phyloP scores from a whole-genome alignment of 2,113 vertebrate genomes.

The Rhineura floridana region DNA sequence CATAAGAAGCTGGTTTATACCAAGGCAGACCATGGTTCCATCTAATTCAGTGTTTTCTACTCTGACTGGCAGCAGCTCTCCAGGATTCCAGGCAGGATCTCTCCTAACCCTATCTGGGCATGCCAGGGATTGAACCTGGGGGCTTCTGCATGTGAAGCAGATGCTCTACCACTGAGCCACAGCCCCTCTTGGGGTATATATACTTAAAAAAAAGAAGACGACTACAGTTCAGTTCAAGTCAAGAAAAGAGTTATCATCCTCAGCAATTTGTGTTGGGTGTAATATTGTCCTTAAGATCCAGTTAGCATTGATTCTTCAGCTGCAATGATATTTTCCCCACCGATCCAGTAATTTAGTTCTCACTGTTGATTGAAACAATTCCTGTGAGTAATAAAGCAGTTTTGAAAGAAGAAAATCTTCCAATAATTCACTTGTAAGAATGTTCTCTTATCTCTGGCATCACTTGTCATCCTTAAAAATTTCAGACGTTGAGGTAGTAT shows the following conservation, averaged over 20 bases:
- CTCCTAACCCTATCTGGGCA: too few relatives aligned
- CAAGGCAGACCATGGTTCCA: too few relatives aligned
- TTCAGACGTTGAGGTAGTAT: constrained; percentile 24
- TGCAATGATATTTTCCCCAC: constrained; percentile 75
- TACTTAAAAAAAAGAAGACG: constrained; percentile 38
- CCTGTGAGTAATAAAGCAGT: constrained; percentile 69
- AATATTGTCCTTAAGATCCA: constrained; percentile 76
- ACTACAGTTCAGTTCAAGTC: constrained; percentile 40
- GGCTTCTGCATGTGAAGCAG: too few relatives aligned
- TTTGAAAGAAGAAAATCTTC: constrained; percentile 63
- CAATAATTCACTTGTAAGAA: constrained; percentile 59
- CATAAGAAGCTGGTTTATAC: neutral
- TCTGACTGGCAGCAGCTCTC: too few relatives aligned
- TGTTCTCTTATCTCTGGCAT: constrained; percentile 58
- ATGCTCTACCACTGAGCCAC: too few relatives aligned
- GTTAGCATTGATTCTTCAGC: constrained; percentile 76
- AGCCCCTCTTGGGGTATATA: too few relatives aligned
- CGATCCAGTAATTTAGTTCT: constrained; percentile 73
- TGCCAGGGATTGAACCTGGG: too few relatives aligned
- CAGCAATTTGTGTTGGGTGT: constrained; percentile 62
- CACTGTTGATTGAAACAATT: constrained; percentile 73
- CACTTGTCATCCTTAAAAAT: constrained; percentile 43
- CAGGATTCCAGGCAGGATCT: too few relatives aligned
- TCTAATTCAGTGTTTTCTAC: too few relatives aligned
- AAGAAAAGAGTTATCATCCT: constrained; percentile 49